These are phyloP conservation scores for Dryoscopus gambensis DNA, from an alignment of 2,113 vertebrate species.

Conservation along the genomic window DNA sequence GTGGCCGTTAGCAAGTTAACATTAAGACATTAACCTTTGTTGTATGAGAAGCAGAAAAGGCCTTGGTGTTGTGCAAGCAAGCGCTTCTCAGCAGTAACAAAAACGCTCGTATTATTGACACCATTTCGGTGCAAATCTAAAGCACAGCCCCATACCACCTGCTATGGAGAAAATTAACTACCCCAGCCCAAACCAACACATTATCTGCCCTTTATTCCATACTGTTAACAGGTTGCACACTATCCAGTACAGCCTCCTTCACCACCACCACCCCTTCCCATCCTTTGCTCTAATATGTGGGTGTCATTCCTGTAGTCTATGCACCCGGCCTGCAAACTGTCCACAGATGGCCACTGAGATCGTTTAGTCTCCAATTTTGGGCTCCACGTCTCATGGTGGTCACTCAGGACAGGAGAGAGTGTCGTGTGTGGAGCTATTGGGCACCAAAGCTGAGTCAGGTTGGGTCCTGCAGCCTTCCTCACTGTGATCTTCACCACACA, in stretches of 20 bases:
- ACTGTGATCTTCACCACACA: background rate
- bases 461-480: background rate
- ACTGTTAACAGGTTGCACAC: background rate
- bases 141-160: background rate
- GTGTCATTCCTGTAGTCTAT: background rate
- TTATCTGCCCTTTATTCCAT: background rate
- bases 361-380: background rate
- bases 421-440: background rate
- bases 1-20: background rate
- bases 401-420: background rate
- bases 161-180: background rate
- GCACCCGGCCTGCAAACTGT: background rate
- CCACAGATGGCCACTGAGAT: background rate
- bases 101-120: background rate
- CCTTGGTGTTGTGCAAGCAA: background rate
- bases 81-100: background rate
- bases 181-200: background rate
- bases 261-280: background rate
- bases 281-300: background rate
- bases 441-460: too few relatives aligned
- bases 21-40: background rate
- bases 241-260: background rate
- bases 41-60: background rate
- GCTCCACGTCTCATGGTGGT: background rate
- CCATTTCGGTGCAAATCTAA: background rate